Evolutionary conservation across 1,140 invertebrate genomes (phyloP).

Genomic region (roundworm (Caenorhabditis elegans)): WBcel235 BX284603.4:8975501-8976000

Average conservation of each 20-base stretch:
- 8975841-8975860: neutral
- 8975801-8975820: neutral
- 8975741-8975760: neutral
- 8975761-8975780: neutral
- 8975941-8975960: neutral
- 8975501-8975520: neutral
- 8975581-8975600: neutral
- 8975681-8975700: neutral
- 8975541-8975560: neutral
- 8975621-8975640: too few relatives aligned
- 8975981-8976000: neutral
- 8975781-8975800: neutral
- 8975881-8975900: neutral
- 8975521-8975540: too few relatives aligned
- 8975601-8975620: neutral
- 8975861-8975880: neutral
- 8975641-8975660: neutral
- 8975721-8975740: neutral
- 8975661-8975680: neutral
- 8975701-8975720: neutral
- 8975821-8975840: slow-evolving; percentile 10
- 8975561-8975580: neutral
- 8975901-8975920: neutral
- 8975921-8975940: neutral
- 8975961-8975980: neutral